A percentile compares a stretch with the other conserved stretches of the same genome.
Conservation (phyloP, 92 coral and sea anemone species). For the Nematostella vectensis region DNA sequence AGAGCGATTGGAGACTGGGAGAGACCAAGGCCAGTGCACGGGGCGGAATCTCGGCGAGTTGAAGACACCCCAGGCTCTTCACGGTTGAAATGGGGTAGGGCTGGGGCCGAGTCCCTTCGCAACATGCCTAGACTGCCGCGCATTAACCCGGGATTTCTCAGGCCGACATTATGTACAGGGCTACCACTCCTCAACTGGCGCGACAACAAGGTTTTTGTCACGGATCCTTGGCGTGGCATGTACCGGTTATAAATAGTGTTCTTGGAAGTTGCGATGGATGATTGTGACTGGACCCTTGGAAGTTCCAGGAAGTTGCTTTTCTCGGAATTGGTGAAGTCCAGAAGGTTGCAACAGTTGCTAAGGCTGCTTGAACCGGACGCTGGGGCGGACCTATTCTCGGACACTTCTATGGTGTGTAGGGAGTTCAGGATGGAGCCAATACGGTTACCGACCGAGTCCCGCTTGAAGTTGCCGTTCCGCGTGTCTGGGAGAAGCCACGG, state of each 20-base stretch:
- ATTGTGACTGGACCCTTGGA: not conserved
- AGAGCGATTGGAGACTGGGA: too few species aligned
- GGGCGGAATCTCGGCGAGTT: too few species aligned
- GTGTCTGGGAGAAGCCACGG: constrained; percentile 67
- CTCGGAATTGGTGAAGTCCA: not conserved
- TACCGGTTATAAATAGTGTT: constrained; percentile 44
- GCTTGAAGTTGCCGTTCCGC: constrained; percentile 31
- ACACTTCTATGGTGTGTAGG: not conserved
- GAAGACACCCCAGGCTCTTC: too few species aligned
- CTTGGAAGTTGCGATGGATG: constrained; percentile 17
- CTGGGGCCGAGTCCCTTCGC: too few species aligned
- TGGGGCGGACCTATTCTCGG: not conserved
- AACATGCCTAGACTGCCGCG: too few species aligned
- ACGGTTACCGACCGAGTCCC: constrained; percentile 57
- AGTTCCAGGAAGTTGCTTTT: not conserved
- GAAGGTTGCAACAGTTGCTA: not conserved
- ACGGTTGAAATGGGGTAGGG: too few species aligned
- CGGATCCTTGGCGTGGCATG: constrained; percentile 48
- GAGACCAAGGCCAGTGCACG: too few species aligned
- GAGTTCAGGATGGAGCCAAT: constrained; percentile 29
- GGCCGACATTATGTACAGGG: too few species aligned
- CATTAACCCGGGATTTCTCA: too few species aligned
- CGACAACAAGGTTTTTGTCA: constrained; percentile 33
- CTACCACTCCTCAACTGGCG: constrained; percentile 22
- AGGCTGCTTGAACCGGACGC: constrained; percentile 2